Evolutionary conservation across 2,888 invertebrate genomes (phyloP).

Genomic region (Himalopsyche kuldschensis): DNA sequence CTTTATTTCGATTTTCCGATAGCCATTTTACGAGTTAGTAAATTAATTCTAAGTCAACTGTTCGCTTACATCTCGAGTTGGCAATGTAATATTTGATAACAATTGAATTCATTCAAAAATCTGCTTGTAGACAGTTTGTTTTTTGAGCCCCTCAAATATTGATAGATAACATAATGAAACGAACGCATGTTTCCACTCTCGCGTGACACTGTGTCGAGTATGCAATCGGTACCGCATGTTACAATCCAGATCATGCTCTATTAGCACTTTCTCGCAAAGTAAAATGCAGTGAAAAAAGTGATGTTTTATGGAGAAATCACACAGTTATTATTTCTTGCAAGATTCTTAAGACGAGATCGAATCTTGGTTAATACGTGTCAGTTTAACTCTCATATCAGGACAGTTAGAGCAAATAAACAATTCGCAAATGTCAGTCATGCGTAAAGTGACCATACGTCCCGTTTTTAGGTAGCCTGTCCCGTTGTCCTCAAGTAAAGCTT

Average conservation of each 20-base stretch:
- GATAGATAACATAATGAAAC: neutral
- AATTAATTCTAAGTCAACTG: too few relatives aligned
- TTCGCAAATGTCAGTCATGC: neutral
- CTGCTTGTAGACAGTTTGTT: too few relatives aligned
- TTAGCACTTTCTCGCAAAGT: slow-evolving; percentile 34
- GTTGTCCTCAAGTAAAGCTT: too few relatives aligned
- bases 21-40: too few relatives aligned
- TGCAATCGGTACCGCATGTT: slow-evolving; percentile 13
- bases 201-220: neutral
- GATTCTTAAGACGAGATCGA: slow-evolving; percentile 25
- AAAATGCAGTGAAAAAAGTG: slow-evolving; percentile 39
- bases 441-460: too few relatives aligned
- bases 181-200: neutral
- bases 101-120: too few relatives aligned
- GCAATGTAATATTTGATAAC: too few relatives aligned
- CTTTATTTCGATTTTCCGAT: too few relatives aligned
- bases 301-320: slow-evolving; percentile 27
- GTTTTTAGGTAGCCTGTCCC: too few relatives aligned
- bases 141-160: too few relatives aligned
- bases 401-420: neutral
- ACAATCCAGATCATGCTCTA: slow-evolving; percentile 41
- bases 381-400: neutral
- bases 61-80: too few relatives aligned
- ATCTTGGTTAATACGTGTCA: slow-evolving; percentile 8
- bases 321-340: neutral